Evolutionary conservation across 1,140 invertebrate species (phyloP).

Genomic region (Hyposmocoma kahamanoa): DNA sequence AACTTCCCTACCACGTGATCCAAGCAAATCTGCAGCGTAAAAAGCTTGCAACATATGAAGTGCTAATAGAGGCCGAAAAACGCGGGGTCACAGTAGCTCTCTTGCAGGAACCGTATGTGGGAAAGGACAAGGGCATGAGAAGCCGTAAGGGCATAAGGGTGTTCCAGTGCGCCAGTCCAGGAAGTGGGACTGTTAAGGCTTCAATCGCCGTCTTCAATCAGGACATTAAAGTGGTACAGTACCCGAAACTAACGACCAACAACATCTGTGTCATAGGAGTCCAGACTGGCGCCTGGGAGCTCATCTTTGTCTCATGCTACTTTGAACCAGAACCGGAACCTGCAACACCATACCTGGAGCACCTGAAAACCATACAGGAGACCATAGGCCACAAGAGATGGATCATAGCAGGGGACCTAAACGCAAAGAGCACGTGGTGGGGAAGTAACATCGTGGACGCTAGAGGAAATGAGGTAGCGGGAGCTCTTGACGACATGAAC

Average conservation of each 20-base stretch:
- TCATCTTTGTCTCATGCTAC: neutral
- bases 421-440: too few species aligned
- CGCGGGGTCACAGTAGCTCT: neutral
- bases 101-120: slow-evolving; percentile 13
- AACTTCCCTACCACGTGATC: neutral
- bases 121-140: neutral
- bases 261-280: slow-evolving; percentile 9
- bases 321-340: neutral
- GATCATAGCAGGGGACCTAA: too few species aligned
- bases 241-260: slow-evolving; percentile 1
- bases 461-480: neutral
- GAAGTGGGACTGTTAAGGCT: slow-evolving; percentile 4
- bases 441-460: neutral
- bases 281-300: neutral
- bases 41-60: slow-evolving; percentile 11
- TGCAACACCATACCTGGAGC: slow-evolving; percentile 8
- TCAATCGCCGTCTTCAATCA: slow-evolving; percentile 9
- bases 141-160: neutral
- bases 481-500: neutral
- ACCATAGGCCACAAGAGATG: neutral
- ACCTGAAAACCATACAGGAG: neutral
- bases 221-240: neutral
- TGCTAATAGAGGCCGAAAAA: neutral
- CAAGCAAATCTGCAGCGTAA: slow-evolving; percentile 17
- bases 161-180: neutral